Base-by-base conservation (phyloP, 2,888 invertebrate genomes). In the Gasteruption jaculator region DNA sequence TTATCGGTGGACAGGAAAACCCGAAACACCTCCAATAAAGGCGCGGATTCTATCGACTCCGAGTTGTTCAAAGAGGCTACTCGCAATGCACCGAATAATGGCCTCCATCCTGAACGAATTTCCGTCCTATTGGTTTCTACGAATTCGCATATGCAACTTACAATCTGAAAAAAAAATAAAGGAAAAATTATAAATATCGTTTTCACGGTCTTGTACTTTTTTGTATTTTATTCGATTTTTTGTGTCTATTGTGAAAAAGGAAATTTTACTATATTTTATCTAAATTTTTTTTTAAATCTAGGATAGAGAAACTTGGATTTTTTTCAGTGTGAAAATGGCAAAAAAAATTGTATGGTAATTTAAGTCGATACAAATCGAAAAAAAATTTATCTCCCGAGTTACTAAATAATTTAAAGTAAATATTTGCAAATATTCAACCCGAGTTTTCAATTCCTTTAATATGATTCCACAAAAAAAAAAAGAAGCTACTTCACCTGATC, bases 31-130 rank as follows among this genome's bases (percentile, higher is more conserved):
- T 96, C 96, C 38, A 89, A 73, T 43, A 90, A 81, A 1, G 85
- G 83, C 1, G 82, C 78, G 15, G 84, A 81, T 58, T 82, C 82
- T 53, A 85, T 85, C 32, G 81, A 77, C 57, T 78, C 77, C 1
- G 75, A 72, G 57, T 85, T 86, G 30, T 81, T 79, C 12, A 70
- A 65, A 3, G 69, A 65, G 0, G 94, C 92, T 30, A 92, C 91
- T 14, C 93, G 80, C 29, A 97, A 72, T 1, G 95, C 93, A 8
- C 93, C 93, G 65, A 97, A 97, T 2, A 97, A 73, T 1, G 96
- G 92, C 38, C 95, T 78, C 96, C 96, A 97, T 0, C 96, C 96
- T 0, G 93, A 94, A 52, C 90, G 82, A 27, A 96, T 92, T 74
- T 95, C 93, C 45, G 87, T 86, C 56, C 91, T 79, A 68, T 91